Evolutionary conservation across 1,140 invertebrate species (phyloP).

Genomic region (Apolygus lucorum): DNA sequence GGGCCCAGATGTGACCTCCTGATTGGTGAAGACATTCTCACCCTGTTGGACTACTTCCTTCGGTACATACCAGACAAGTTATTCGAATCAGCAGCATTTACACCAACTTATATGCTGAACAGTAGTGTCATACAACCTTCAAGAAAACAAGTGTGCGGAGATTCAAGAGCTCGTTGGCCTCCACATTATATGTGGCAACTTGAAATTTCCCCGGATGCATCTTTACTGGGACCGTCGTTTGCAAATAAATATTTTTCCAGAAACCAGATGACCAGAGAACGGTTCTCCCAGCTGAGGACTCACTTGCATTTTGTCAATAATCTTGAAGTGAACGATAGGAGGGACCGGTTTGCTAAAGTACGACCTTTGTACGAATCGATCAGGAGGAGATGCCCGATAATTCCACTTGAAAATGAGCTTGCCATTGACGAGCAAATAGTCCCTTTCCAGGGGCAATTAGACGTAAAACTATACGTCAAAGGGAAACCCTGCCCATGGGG

Average conservation of each 20-base stretch:
- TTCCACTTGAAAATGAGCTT: slow-evolving; percentile 11
- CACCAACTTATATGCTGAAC: too few species aligned
- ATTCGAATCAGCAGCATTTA: too few species aligned
- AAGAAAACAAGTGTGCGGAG: too few species aligned
- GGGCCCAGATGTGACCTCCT: too few species aligned
- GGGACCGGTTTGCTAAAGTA: neutral
- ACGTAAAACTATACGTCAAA: slow-evolving; percentile 31
- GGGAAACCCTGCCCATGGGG: slow-evolving; percentile 28
- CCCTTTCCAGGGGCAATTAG: slow-evolving; percentile 33
- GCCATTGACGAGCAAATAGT: slow-evolving; percentile 36
- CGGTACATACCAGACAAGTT: too few species aligned
- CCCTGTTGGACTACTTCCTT: too few species aligned
- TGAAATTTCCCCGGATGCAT: neutral
- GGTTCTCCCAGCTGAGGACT: neutral
- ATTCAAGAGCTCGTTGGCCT: too few species aligned
- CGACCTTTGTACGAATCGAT: slow-evolving; percentile 4
- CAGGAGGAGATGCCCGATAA: slow-evolving; percentile 18
- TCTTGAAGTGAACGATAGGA: neutral
- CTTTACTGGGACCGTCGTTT: slow-evolving; percentile 1
- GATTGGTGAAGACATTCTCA: too few species aligned
- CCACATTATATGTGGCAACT: neutral
- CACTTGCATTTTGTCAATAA: slow-evolving; percentile 4
- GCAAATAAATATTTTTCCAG: neutral
- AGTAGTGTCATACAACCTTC: too few species aligned
- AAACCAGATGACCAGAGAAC: neutral